phyloP scores from a whole-genome alignment of 2,797 vertebrate genomes.

The Lepus townsendii region DNA sequence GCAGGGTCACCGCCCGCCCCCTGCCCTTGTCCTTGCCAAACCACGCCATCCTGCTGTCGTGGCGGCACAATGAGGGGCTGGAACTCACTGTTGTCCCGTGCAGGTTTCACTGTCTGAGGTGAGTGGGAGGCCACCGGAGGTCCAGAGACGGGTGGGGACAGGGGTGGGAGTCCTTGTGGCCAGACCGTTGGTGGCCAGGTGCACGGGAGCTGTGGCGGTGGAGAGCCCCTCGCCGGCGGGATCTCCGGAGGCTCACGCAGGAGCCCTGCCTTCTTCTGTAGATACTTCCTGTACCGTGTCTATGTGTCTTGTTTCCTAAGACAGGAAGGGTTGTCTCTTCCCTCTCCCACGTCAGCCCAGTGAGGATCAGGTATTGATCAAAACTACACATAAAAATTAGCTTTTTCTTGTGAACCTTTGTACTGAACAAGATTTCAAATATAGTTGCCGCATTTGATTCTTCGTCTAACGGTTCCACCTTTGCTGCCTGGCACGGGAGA shows the following conservation, averaged over 20 bases:
- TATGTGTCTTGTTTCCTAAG: not conserved
- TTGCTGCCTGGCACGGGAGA: not conserved
- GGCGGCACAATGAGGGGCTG: not conserved
- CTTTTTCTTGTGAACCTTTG: not conserved
- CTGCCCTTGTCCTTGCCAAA: not conserved
- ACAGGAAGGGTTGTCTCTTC: not conserved
- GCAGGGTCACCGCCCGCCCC: no score
- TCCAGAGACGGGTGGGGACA: not conserved
- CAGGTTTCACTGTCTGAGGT: not conserved
- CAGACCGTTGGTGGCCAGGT: not conserved
- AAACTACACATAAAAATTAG: not conserved
- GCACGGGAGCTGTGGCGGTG: rapidly evolving
- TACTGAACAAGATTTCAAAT: not conserved
- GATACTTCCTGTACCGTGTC: not conserved
- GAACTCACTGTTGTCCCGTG: not conserved
- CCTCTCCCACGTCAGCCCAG: not conserved
- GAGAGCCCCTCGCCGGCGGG: not conserved
- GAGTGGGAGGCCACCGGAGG: not conserved
- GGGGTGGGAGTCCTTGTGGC: not conserved
- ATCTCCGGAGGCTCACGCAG: not conserved
- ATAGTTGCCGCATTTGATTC: not conserved
- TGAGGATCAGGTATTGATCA: slow-evolving; percentile 49
- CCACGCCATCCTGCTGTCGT: not conserved
- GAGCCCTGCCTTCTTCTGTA: not conserved
- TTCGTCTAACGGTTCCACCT: not conserved